Base-by-base conservation (phyloP, 2,797 vertebrate genomes). In the Paedocypris micromegethes region DNA sequence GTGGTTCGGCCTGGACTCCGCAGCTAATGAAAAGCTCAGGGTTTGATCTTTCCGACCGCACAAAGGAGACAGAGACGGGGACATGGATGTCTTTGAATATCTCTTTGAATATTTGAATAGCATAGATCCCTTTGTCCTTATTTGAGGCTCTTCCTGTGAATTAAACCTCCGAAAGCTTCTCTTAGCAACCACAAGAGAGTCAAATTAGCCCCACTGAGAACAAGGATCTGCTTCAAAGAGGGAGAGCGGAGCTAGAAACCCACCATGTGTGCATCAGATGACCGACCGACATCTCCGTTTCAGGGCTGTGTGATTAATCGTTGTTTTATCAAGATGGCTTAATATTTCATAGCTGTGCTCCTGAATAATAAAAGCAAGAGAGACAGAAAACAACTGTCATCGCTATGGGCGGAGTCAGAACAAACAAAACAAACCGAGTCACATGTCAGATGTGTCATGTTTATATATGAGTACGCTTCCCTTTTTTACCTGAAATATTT, bases 111-210 rank as follows among this genome's bases (percentile, higher is more conserved):
- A n/a, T n/a, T n/a, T n/a, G n/a, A n/a, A n/a, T n/a, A n/a, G 8
- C 2, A 6, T 51, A 42, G 5, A 56, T 57, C 38, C 1, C 5
- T 23, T 57, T 48, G 39, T 72, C 44, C 57, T 40, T 43, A 47
- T 66, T 43, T 60, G 42, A 49, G 66, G 70, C 54, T 41, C 8
- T 50, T 61, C 50, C 56, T 72, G 64, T 61, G 61, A 47, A 4
- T 2, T 39, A 45, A 72, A 40, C 64, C 70, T 61, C 68, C 46
- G 55, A 70, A 70, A 60, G 51, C 58, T 51, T 46, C 64, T 66
- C 58, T 72, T 62, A 72, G 58, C 70, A 50, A 62, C 9, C 37
- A 4, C 38, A 2, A 56, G 63, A 49, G 70, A 66, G 9, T 56
- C 40, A 50, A 66, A 56, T 61, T 67, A 67, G 51, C 57, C 64